These are phyloP conservation scores for Petrophora chlorosata DNA, from an alignment of 2,888 invertebrate species.

Conservation along the genomic window DNA sequence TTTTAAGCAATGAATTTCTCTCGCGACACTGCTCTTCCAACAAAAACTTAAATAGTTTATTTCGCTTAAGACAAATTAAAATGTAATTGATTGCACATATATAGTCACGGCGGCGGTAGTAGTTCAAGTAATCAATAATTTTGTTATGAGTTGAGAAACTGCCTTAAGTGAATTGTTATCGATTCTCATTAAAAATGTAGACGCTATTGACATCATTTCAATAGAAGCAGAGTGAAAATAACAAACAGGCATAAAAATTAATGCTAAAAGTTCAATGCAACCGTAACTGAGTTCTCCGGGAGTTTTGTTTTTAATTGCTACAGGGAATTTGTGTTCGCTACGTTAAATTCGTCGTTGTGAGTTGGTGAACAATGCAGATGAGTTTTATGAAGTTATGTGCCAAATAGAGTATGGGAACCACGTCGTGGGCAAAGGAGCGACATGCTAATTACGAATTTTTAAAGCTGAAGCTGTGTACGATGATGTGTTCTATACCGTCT, in stretches of 20 bases:
- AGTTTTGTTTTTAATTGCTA: constrained; percentile 56
- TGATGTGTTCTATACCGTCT: no score
- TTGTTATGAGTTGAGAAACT: not conserved
- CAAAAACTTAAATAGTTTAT: no score
- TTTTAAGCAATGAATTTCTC: no score
- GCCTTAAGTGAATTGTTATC: not conserved
- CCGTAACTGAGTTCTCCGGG: constrained; percentile 46
- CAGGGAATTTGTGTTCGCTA: constrained; percentile 53
- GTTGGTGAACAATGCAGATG: constrained; percentile 6
- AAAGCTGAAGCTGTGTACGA: no score
- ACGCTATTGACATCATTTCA: not conserved
- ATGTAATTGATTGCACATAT: no score
- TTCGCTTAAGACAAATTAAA: no score
- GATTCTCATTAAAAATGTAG: constrained; percentile 1
- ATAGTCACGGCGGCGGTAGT: no score
- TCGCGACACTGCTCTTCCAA: no score
- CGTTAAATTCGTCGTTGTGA: constrained; percentile 30
- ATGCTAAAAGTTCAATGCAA: constrained; percentile 40
- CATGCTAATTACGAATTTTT: no score
- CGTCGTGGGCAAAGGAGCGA: no score
- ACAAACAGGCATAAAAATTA: not conserved
- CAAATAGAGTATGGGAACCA: not conserved
- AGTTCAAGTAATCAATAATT: no score
- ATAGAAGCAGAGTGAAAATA: constrained; percentile 28
- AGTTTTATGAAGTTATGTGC: not conserved